Conservation (phyloP, 2,113 vertebrate species). For the Petroica traversi region DNA sequence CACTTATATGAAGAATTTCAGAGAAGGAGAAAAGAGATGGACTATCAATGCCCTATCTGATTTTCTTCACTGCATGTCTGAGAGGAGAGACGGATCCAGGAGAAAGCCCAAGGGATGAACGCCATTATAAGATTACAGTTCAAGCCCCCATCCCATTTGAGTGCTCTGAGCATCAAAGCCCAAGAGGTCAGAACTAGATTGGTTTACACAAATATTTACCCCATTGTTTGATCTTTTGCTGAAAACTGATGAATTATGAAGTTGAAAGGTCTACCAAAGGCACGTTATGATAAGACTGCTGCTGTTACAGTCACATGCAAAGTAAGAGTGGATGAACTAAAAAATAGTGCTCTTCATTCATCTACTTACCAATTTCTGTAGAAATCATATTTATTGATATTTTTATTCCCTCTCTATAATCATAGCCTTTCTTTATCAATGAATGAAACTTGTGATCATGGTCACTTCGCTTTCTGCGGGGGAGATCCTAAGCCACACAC, state of each 20-base stretch:
- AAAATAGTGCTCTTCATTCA: neutral
- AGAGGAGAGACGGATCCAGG: neutral
- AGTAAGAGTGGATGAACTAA: neutral
- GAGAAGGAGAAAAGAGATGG: neutral
- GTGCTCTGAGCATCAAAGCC: neutral
- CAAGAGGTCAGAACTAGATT: neutral
- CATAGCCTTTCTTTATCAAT: neutral
- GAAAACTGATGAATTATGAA: neutral
- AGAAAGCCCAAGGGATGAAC: neutral
- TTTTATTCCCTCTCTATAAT: neutral
- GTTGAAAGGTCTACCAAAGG: neutral
- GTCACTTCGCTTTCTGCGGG: neutral
- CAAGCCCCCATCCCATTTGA: accelerated
- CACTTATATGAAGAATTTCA: neutral
- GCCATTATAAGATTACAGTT: neutral
- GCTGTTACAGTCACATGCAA: neutral
- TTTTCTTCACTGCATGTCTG: neutral
- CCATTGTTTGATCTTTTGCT: neutral
- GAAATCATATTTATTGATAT: neutral
- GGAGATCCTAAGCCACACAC: neutral
- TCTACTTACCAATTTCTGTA: neutral
- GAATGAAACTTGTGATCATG: neutral
- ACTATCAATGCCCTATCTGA: neutral
- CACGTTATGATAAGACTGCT: neutral
- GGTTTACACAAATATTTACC: neutral